Percentiles rank a stretch among this genome's conserved stretches.
Conservation (phyloP, 2,797 vertebrate species). For the Psittacula derbiana region DNA sequence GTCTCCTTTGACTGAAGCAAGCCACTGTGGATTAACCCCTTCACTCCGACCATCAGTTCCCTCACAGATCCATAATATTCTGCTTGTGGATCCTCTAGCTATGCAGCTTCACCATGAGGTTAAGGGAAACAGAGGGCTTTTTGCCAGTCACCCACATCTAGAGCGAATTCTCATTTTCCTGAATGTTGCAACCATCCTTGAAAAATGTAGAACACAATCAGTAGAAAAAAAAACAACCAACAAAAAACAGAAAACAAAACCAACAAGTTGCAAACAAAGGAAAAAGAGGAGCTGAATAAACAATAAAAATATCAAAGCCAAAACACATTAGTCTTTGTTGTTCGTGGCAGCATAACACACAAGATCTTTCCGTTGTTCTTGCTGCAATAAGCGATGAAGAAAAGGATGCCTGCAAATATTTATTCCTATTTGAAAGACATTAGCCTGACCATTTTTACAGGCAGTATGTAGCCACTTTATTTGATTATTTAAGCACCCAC, state of each 20-base stretch:
- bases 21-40: background rate
- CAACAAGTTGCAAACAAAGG: background rate
- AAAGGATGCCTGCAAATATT: background rate
- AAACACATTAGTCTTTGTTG: background rate
- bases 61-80: background rate
- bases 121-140: background rate
- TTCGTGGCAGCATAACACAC: background rate
- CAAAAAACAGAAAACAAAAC: background rate
- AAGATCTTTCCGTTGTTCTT: background rate
- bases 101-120: background rate
- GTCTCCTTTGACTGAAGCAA: background rate
- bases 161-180: background rate
- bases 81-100: background rate
- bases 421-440: background rate
- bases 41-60: background rate
- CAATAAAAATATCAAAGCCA: background rate
- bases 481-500: background rate
- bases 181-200: background rate
- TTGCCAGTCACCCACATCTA: background rate
- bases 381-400: background rate
- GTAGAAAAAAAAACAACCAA: background rate
- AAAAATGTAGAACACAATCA: background rate
- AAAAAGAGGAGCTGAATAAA: background rate
- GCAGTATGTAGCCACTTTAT: background rate
- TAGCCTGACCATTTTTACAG: background rate